Evolutionary conservation across 2,797 vertebrate genomes (phyloP).

Genomic region (Merluccius polli): DNA sequence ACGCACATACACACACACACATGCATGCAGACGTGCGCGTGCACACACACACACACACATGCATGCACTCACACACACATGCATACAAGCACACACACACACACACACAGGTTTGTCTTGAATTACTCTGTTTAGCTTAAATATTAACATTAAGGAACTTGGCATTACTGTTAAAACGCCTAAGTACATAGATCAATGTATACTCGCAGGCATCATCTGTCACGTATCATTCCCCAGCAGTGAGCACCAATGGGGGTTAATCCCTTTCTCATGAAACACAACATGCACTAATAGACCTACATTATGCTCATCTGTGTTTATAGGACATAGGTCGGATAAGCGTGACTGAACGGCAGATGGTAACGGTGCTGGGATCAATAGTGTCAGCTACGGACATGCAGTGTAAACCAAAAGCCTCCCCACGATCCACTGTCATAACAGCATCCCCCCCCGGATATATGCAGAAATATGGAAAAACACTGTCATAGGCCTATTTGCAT

Average conservation of each 20-base stretch:
- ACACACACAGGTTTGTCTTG: neutral
- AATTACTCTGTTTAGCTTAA: neutral
- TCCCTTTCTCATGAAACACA: constrained; percentile 28
- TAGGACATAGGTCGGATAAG: constrained; percentile 38
- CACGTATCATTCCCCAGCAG: neutral
- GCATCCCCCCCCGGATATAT: neutral
- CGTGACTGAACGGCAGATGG: constrained; percentile 2
- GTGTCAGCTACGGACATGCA: neutral
- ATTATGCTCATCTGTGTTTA: constrained; percentile 26
- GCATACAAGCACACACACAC: constrained; percentile 6
- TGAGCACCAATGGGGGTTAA: constrained; percentile 15
- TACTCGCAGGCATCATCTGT: neutral
- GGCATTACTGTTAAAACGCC: neutral
- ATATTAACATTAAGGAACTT: neutral
- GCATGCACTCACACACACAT: too few relatives aligned
- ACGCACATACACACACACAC: neutral
- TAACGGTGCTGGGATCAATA: neutral
- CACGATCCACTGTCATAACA: neutral
- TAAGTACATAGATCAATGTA: neutral
- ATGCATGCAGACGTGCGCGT: too few relatives aligned
- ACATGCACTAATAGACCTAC: neutral
- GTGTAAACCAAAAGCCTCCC: neutral
- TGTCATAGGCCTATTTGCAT: neutral
- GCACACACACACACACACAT: constrained; percentile 7
- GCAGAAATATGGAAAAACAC: neutral